Percentiles rank a stretch among this genome's conserved stretches.
These are phyloP conservation scores for Metopolophium dirhodum DNA, from an alignment of 1,140 invertebrate species.

Conservation along the genomic window DNA sequence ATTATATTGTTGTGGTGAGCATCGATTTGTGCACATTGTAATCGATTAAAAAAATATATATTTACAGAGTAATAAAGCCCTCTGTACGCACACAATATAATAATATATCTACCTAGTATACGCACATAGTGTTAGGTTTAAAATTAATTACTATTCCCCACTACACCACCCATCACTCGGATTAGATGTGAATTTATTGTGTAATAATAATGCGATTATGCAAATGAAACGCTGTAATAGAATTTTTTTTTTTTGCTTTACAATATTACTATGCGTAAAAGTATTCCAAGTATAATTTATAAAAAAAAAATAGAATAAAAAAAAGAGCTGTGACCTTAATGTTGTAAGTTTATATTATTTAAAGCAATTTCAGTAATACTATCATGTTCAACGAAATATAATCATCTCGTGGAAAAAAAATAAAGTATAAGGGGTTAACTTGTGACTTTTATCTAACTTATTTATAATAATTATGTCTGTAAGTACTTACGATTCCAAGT, in stretches of 20 bases:
- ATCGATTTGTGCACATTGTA: background rate
- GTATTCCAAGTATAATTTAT: background rate
- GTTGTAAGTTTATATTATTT: constrained; percentile 23
- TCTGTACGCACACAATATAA: background rate
- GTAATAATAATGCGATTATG: constrained; percentile 13
- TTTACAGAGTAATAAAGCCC: background rate
- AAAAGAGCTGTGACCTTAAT: background rate
- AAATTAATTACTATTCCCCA: constrained; percentile 10
- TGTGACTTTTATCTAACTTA: constrained; percentile 48
- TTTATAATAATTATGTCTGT: constrained; percentile 31
- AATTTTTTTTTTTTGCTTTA: background rate
- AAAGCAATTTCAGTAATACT: constrained; percentile 36
- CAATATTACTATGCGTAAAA: background rate
- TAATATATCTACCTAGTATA: background rate
- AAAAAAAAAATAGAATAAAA: constrained; percentile 18
- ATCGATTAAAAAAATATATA: background rate
- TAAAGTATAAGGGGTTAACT: constrained; percentile 30
- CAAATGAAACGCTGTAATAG: background rate
- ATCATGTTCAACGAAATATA: background rate
- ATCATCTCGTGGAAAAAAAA: background rate
- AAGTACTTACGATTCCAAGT: background rate
- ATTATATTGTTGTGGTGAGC: background rate
- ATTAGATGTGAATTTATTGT: constrained; percentile 12
- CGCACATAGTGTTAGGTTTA: background rate
- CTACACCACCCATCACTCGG: background rate